A percentile compares a stretch with the other conserved stretches of the same genome.
Conservation (phyloP, 2,888 invertebrate genomes). For the Dilophus febrilis region DNA sequence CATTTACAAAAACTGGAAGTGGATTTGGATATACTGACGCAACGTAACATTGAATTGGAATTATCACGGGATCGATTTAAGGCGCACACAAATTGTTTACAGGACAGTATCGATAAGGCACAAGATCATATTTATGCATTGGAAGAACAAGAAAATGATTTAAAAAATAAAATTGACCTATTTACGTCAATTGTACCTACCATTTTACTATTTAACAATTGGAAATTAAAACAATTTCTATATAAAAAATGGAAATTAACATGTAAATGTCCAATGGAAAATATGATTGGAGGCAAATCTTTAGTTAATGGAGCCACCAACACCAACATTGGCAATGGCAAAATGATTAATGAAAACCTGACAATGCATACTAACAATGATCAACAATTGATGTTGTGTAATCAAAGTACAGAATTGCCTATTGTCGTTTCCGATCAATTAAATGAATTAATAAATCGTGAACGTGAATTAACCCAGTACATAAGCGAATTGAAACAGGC, state of each 20-base stretch:
- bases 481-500: constrained; percentile 42
- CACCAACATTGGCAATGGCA: too few relatives aligned
- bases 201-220: constrained; percentile 42
- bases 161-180: constrained; percentile 36
- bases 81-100: constrained; percentile 30
- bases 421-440: constrained; percentile 7
- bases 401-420: background rate
- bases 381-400: background rate
- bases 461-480: constrained; percentile 20
- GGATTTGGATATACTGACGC: constrained; percentile 38
- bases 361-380: too few relatives aligned
- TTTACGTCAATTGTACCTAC: constrained; percentile 45
- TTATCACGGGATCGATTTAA: constrained; percentile 38
- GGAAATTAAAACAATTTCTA: constrained; percentile 20
- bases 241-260: background rate
- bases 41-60: constrained; percentile 34
- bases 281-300: too few relatives aligned
- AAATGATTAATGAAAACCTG: too few relatives aligned
- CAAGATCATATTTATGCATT: constrained; percentile 35
- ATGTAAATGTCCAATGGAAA: background rate
- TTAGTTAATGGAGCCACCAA: too few relatives aligned
- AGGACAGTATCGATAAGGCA: constrained; percentile 34
- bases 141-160: constrained; percentile 35
- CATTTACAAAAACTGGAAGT: constrained; percentile 37
- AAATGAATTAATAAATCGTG: constrained; percentile 10